phyloP scores from a whole-genome alignment of 2,888 invertebrate species.

The Trichogramma dendrolimi region DNA sequence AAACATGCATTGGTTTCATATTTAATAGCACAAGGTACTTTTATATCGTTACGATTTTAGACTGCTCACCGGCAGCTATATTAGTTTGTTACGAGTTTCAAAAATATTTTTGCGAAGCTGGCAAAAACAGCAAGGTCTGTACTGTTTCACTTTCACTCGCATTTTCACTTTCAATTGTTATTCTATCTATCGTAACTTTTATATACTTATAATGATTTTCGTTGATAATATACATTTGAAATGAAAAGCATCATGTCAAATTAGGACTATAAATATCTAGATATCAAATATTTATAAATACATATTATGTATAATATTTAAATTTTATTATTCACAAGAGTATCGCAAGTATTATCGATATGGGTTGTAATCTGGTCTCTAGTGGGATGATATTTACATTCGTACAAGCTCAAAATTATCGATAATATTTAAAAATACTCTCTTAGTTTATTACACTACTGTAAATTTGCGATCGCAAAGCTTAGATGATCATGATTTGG shows the following conservation, averaged over 20 bases:
- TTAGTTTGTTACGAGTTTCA: too few relatives aligned
- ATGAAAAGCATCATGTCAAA: slow-evolving; percentile 37
- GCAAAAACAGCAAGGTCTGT: slow-evolving; percentile 46
- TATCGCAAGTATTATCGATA: too few relatives aligned
- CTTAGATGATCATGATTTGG: slow-evolving; percentile 15
- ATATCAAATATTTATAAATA: slow-evolving; percentile 6
- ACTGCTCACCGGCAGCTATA: too few relatives aligned
- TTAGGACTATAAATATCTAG: slow-evolving; percentile 30
- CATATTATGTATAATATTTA: slow-evolving; percentile 12
- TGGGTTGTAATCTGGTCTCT: too few relatives aligned
- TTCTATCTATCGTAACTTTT: slow-evolving; percentile 28
- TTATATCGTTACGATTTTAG: neutral
- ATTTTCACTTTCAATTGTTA: slow-evolving; percentile 36
- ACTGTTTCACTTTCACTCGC: slow-evolving; percentile 46
- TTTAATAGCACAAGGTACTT: neutral
- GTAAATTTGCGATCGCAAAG: slow-evolving; percentile 11
- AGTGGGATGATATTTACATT: too few relatives aligned
- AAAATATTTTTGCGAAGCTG: slow-evolving; percentile 35
- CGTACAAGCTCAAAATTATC: too few relatives aligned
- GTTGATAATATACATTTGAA: too few relatives aligned
- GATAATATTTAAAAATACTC: too few relatives aligned
- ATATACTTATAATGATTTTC: too few relatives aligned
- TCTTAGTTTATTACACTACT: neutral
- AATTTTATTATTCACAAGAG: too few relatives aligned
- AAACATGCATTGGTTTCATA: neutral